A percentile compares a stretch with the other conserved stretches of the same genome.
Conservation (phyloP, 2,888 invertebrate species). For the Spilarctia lutea region DNA sequence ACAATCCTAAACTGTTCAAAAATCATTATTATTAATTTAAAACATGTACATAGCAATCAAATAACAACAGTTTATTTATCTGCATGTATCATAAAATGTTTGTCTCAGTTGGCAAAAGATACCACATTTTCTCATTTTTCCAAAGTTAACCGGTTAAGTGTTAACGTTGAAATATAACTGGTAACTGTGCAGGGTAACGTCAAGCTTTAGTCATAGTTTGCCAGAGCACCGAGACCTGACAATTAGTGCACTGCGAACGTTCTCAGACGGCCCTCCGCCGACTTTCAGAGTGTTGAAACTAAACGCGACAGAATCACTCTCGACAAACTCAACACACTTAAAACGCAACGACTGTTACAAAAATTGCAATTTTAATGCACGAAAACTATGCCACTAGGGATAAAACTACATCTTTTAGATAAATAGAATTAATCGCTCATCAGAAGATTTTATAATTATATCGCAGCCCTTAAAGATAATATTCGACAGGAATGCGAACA, state of each 20-base stretch:
- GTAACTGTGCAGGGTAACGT: slow-evolving; percentile 30
- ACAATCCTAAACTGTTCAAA: no score
- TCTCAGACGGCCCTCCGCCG: slow-evolving; percentile 71
- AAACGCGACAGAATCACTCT: slow-evolving; percentile 63
- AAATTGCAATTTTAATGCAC: slow-evolving; percentile 40
- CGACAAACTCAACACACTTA: slow-evolving; percentile 49
- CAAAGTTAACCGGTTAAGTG: slow-evolving; percentile 15
- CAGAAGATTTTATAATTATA: no score
- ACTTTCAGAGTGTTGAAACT: slow-evolving; percentile 59
- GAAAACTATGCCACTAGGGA: slow-evolving; percentile 28
- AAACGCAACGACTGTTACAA: slow-evolving; percentile 47
- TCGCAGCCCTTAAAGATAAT: no score
- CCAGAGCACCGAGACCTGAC: slow-evolving; percentile 61
- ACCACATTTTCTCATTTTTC: not conserved
- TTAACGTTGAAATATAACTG: slow-evolving; percentile 24
- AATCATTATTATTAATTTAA: no score
- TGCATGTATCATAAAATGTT: not conserved
- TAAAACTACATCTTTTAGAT: slow-evolving; percentile 11
- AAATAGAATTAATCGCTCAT: no score
- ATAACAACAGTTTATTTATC: no score
- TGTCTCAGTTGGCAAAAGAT: not conserved
- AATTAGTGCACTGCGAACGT: slow-evolving; percentile 70
- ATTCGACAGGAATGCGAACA: no score
- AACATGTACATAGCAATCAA: no score
- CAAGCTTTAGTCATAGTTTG: slow-evolving; percentile 34